phyloP scores from a whole-genome alignment of 2,888 invertebrate genomes.

The Mactromeris polynyma region DNA sequence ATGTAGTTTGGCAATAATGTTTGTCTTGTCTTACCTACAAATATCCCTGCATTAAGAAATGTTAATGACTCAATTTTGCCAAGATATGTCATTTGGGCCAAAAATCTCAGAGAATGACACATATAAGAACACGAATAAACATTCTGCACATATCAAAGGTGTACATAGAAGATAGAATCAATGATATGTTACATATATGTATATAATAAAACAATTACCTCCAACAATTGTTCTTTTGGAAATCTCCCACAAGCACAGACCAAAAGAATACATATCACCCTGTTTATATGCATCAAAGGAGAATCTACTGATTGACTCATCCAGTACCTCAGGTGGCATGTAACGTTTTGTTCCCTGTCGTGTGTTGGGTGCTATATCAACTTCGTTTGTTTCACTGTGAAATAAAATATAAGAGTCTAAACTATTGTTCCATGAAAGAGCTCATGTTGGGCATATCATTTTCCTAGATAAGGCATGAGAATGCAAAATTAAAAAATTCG shows the following conservation, averaged over 20 bases:
- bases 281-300: conserved; percentile 89
- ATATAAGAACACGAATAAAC: too few relatives aligned
- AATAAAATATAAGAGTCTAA: background rate
- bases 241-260: conserved; percentile 88
- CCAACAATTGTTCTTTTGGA: conserved; percentile 81
- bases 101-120: too few relatives aligned
- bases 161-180: too few relatives aligned
- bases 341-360: conserved; percentile 95
- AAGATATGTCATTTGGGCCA: too few relatives aligned
- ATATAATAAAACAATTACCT: conserved; percentile 76
- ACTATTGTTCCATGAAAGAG: background rate
- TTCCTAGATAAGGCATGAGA: too few relatives aligned
- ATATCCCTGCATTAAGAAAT: too few relatives aligned
- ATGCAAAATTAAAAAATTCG: too few relatives aligned
- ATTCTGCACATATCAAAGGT: too few relatives aligned
- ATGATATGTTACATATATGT: too few relatives aligned
- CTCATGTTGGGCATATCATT: background rate
- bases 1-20: too few relatives aligned
- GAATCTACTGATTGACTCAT: conserved; percentile 91
- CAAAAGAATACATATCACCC: conserved; percentile 89
- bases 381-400: conserved; percentile 88
- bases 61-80: too few relatives aligned
- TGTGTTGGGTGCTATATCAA: conserved; percentile 92
- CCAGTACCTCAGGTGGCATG: conserved; percentile 97
- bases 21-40: too few relatives aligned